phyloP scores from a whole-genome alignment of 2,113 vertebrate genomes.

The Motacilla tschutschensis region DNA sequence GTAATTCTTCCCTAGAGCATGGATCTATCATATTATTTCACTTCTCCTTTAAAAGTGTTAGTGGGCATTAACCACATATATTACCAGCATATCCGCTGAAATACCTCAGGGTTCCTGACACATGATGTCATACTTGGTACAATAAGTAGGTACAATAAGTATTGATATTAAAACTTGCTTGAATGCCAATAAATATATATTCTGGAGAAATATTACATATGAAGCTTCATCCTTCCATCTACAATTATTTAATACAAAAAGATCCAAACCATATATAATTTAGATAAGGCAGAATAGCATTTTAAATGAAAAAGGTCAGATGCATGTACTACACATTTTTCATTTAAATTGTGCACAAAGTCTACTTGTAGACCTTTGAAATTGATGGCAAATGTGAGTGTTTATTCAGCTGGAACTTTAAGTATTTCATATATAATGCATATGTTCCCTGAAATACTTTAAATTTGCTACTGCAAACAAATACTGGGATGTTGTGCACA shows the following conservation, averaged over 20 bases:
- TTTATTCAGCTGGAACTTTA: conserved; percentile 20
- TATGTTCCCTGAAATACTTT: background rate
- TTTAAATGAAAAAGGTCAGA: background rate
- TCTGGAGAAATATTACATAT: background rate
- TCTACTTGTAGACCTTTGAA: background rate
- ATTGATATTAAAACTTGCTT: background rate
- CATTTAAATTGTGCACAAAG: background rate
- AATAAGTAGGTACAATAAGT: background rate
- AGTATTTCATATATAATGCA: background rate
- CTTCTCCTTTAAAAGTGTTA: conserved; percentile 1
- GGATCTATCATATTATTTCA: background rate
- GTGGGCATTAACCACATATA: background rate
- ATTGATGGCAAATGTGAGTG: background rate
- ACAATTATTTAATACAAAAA: background rate
- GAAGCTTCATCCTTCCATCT: background rate
- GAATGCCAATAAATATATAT: background rate
- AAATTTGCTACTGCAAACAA: background rate
- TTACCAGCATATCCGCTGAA: background rate
- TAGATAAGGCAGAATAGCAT: background rate
- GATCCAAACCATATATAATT: background rate
- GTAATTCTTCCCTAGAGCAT: conserved; percentile 9
- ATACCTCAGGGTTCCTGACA: background rate
- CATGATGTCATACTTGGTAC: background rate
- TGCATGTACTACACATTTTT: background rate
- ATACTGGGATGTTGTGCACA: background rate